Conservation (phyloP, 2,797 vertebrate species). For the Dermochelys coriacea region DNA sequence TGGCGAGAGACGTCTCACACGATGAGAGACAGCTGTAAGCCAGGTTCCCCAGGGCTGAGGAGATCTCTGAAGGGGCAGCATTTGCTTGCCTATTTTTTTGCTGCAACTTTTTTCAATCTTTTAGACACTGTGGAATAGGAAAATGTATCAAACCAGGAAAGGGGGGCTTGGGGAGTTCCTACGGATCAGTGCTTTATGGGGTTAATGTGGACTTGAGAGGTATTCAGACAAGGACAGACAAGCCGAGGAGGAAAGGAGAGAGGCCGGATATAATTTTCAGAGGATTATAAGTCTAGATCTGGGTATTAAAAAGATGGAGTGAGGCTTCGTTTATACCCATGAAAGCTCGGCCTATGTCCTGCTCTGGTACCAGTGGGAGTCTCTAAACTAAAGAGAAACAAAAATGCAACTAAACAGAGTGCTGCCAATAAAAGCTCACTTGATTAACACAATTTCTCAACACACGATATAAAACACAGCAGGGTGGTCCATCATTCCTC, state of each 20-base stretch:
- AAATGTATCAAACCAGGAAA: conserved; percentile 28
- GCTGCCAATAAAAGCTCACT: conserved; percentile 6
- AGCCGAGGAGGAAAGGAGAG: conserved; percentile 2
- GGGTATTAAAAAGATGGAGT: conserved; percentile 25
- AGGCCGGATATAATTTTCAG: conserved; percentile 21
- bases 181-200: not conserved
- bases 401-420: conserved; percentile 3
- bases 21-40: not conserved
- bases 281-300: not conserved
- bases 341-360: conserved; percentile 14
- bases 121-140: conserved; percentile 15
- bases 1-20: not conserved
- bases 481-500: conserved; percentile 20
- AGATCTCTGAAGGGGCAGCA: not conserved
- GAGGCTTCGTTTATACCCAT: not conserved
- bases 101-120: not conserved
- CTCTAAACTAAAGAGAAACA: conserved; percentile 1
- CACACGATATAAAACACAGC: conserved; percentile 28
- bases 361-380: conserved; percentile 23
- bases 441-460: conserved; percentile 25
- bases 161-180: not conserved
- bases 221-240: conserved; percentile 31
- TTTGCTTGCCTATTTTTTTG: not conserved
- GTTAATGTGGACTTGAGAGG: not conserved
- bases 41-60: not conserved